phyloP scores from a whole-genome alignment of 2,113 vertebrate species.

The Cyanistes caeruleus region DNA sequence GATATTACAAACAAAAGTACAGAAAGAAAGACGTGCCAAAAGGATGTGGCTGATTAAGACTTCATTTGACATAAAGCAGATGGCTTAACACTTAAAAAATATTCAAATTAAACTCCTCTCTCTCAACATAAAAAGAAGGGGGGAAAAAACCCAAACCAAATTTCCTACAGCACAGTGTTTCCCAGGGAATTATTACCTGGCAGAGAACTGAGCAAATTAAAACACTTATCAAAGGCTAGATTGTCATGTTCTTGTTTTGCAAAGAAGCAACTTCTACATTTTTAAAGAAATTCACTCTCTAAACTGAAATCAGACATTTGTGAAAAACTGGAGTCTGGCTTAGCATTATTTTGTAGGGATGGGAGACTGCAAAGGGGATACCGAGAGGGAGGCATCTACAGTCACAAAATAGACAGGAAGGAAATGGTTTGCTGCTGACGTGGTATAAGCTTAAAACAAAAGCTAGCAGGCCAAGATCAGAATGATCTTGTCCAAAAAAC shows the following conservation, averaged over 20 bases:
- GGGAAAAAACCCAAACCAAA: background rate
- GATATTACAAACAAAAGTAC: slow-evolving; percentile 19
- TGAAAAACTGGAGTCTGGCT: background rate
- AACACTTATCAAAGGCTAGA: background rate
- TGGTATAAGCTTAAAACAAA: background rate
- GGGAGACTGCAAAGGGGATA: background rate
- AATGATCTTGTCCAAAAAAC: background rate
- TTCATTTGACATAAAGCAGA: slow-evolving; percentile 13
- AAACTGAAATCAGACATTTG: background rate
- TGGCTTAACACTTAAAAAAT: background rate
- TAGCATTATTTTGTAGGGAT: background rate
- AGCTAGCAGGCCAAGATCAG: background rate
- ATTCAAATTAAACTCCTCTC: background rate
- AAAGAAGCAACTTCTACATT: background rate
- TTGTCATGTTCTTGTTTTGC: background rate
- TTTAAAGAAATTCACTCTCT: background rate
- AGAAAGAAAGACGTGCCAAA: background rate
- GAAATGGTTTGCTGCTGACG: background rate
- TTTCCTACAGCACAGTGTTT: background rate
- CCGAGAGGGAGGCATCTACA: background rate
- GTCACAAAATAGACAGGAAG: background rate
- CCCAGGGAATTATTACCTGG: background rate
- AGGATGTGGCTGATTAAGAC: background rate
- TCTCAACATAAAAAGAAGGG: background rate
- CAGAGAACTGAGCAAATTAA: background rate